Conservation (phyloP, 2,797 vertebrate species). For the Pteropus rufus region DNA sequence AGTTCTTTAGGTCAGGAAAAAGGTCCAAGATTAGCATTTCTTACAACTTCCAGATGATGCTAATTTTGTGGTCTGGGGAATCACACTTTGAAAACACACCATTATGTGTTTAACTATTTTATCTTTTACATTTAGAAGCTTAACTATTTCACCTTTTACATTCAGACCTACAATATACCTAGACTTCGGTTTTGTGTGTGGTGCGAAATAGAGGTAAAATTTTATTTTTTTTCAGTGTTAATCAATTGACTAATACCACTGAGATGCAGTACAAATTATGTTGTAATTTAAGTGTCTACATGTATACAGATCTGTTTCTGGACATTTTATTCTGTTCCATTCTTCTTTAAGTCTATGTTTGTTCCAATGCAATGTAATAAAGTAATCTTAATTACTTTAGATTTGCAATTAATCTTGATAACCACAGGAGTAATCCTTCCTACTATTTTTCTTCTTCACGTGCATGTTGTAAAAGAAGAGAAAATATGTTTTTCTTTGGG, state of each 20-base stretch:
- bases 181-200: not conserved
- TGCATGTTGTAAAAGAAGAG: not conserved
- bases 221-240: not conserved
- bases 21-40: not conserved
- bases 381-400: not conserved
- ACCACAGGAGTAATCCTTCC: not conserved
- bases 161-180: not conserved
- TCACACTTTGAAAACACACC: not conserved
- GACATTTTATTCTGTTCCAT: not conserved
- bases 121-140: not conserved
- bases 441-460: not conserved
- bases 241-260: not conserved
- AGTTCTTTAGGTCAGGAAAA: not conserved
- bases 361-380: not conserved
- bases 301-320: not conserved
- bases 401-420: not conserved
- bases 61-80: not conserved
- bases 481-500: not conserved
- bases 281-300: not conserved
- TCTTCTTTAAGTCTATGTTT: not conserved
- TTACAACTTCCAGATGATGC: not conserved
- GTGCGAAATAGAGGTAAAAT: not conserved
- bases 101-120: not conserved
- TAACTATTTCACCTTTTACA: not conserved
- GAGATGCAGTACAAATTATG: not conserved